phyloP scores from a whole-genome alignment of 2,888 invertebrate genomes.

The Slavum lentiscoides region DNA sequence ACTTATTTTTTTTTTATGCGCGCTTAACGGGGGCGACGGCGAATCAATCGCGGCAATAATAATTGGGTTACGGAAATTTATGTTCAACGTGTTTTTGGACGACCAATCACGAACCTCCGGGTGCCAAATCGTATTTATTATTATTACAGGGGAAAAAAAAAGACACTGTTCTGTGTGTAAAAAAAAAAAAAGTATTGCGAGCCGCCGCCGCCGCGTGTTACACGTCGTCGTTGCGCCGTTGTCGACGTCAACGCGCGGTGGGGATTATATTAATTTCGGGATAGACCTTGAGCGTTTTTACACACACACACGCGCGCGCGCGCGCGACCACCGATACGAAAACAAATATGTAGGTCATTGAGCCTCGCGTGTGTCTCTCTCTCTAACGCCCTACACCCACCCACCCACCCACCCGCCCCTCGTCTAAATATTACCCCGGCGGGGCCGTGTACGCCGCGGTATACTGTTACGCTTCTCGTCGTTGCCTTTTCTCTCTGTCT shows the following conservation, averaged over 20 bases:
- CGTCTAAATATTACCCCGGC: background rate
- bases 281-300: constrained; percentile 44
- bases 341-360: constrained; percentile 54
- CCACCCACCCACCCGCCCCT: background rate
- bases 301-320: background rate
- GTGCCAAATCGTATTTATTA: constrained; percentile 34
- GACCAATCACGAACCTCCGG: constrained; percentile 15
- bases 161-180: background rate
- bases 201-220: background rate
- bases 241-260: constrained; percentile 1
- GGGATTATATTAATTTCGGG: constrained; percentile 52
- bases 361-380: constrained; percentile 37
- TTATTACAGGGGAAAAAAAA: constrained; percentile 22
- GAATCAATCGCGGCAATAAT: background rate
- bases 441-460: background rate
- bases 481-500: background rate
- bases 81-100: constrained; percentile 24
- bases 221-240: background rate
- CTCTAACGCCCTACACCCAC: background rate
- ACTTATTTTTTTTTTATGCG: too few relatives aligned
- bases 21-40: background rate
- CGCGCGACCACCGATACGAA: constrained; percentile 35
- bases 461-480: background rate
- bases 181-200: constrained; percentile 28
- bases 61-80: constrained; percentile 50